phyloP scores from a whole-genome alignment of 2,797 vertebrate species.

The Malurus splendens region DNA sequence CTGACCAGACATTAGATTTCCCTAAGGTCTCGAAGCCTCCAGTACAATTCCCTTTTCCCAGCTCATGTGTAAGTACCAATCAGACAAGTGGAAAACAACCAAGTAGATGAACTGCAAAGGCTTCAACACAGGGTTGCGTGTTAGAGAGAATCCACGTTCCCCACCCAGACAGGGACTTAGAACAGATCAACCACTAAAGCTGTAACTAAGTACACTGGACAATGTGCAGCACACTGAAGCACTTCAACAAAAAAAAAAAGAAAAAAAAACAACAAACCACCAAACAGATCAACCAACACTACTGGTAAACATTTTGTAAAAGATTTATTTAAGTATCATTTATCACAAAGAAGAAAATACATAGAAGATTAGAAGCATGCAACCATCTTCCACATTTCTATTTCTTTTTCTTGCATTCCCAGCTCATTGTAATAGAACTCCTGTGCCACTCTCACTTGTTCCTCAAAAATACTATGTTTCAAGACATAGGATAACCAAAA shows the following conservation, averaged over 20 bases:
- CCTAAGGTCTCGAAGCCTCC: not conserved
- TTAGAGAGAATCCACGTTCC: not conserved
- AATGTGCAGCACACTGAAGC: not conserved
- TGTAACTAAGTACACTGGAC: accelerated
- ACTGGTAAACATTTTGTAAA: constrained; percentile 60
- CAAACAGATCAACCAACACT: not conserved
- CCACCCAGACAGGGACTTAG: not conserved
- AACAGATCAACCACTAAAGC: not conserved
- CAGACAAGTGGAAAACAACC: not conserved
- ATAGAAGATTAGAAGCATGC: constrained; percentile 70
- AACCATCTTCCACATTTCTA: constrained; percentile 44
- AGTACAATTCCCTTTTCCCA: not conserved
- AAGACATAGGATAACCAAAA: constrained; percentile 43
- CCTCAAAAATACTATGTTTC: constrained; percentile 42
- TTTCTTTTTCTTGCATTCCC: constrained; percentile 29
- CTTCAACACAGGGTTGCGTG: not conserved
- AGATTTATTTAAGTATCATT: constrained; percentile 79
- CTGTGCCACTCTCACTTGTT: constrained; percentile 38
- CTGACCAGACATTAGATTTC: not conserved
- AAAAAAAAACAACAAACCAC: not conserved
- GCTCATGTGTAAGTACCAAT: accelerated
- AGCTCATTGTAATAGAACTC: constrained; percentile 37
- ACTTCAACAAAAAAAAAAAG: not conserved
- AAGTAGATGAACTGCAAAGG: not conserved
- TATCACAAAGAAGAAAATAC: constrained; percentile 72